Evolutionary conservation across 2,113 vertebrate genomes (phyloP), one percentile per base, ranked within the genome.

Genomic region (Vicugna pacos): DNA sequence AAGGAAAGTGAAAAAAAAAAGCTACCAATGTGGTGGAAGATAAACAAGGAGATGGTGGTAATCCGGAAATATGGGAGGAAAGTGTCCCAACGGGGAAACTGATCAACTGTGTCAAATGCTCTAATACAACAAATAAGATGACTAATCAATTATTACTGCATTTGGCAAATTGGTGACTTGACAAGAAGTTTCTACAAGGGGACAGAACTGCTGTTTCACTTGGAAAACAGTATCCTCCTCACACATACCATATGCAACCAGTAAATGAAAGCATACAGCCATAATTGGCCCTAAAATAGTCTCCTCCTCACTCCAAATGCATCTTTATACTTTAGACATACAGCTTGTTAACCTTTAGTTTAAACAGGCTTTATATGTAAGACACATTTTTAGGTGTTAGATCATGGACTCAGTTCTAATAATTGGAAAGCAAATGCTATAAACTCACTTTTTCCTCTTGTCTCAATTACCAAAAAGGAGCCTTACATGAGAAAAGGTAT

Each of bases 381-480:
- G 16, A 60, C 42, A 91, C 6, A 69, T 30, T 62, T 67, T 50
- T 50, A 65, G 13, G 32, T 89, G 32, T 91, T 79, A 60, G 50
- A 84, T 20, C 52, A 50, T 0, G 24, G 13, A 70, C 22, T 58
- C 70, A 54, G 15, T 54, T 95, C 20, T 92, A 82, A 85, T 62
- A 8, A 54, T 92, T 46, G 3, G 22, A 92, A 97, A 95, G 19
- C 58, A 90, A 82, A 90, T 35, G 77, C 22, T 35, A 16, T n/a
- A 67, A 86, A 26, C 30, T 64, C n/a, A 81, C 7, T 54, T 76
- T 28, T 64, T 80, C 48, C 10, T 80, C 42, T 80, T 52, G 20
- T 35, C 5, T 19, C 52, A 76, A 38, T 83, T 79, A 62, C 69
- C 32, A 91, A 64, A 77, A 87, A 79, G 30, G 24, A 13, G 2